These are phyloP conservation scores for Virgularia gustaviana DNA, from an alignment of 92 coral and sea anemone species.

Conservation along the genomic window DNA sequence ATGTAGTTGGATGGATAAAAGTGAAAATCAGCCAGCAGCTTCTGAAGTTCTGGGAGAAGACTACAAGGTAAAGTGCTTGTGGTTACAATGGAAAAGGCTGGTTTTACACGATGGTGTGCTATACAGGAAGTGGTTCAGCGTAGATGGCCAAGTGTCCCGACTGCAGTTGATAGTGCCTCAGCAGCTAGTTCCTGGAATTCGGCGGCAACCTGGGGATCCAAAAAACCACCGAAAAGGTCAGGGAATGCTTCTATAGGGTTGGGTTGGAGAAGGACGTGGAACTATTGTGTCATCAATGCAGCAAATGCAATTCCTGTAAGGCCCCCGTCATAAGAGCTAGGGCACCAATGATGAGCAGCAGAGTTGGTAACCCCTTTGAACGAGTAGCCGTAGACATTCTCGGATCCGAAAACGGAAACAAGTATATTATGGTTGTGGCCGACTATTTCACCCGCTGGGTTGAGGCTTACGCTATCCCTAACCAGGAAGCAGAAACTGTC, in stretches of 20 bases:
- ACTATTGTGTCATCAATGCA: not conserved
- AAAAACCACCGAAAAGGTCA: too few relatives aligned
- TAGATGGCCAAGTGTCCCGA: slow-evolving; percentile 5
- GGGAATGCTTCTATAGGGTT: too few relatives aligned
- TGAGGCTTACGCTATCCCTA: slow-evolving; percentile 24
- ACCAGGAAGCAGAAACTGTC: slow-evolving; percentile 33
- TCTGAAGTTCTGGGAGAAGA: slow-evolving; percentile 3
- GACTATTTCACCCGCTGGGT: slow-evolving; percentile 34
- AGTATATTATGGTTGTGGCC: slow-evolving; percentile 8
- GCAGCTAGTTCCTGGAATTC: too few relatives aligned
- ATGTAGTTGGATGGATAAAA: not conserved
- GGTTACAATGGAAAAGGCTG: slow-evolving; percentile 4
- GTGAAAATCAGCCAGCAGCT: not conserved
- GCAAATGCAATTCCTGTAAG: slow-evolving; percentile 15
- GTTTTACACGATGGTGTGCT: not conserved
- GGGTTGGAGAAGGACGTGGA: too few relatives aligned
- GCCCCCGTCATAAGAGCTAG: slow-evolving; percentile 8
- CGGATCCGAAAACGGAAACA: slow-evolving; percentile 19
- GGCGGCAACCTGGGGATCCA: too few relatives aligned
- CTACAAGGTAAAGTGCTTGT: not conserved
- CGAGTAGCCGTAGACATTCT: slow-evolving; percentile 25
- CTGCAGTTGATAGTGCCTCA: too few relatives aligned
- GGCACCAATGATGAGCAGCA: slow-evolving; percentile 6
- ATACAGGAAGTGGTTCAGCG: slow-evolving; percentile 8
- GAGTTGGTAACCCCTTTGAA: slow-evolving; percentile 30